Evolutionary conservation across 1,140 invertebrate genomes (phyloP).

Genomic region (Trichonephila clavata): DNA sequence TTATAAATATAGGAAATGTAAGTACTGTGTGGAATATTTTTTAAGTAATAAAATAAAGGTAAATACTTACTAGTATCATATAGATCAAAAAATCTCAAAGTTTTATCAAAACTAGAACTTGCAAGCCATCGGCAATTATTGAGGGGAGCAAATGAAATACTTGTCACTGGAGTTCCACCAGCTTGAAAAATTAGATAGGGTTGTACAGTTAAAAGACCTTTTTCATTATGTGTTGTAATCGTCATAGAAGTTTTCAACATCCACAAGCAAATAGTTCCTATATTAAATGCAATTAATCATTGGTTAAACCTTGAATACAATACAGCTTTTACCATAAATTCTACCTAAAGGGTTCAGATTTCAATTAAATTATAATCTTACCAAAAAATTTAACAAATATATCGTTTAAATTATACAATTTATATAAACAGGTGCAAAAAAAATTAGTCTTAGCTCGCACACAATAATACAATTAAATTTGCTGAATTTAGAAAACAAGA

Average conservation of each 20-base stretch:
- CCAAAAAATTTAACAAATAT: too few relatives aligned
- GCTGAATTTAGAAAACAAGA: too few relatives aligned
- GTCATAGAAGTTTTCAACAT: conserved; percentile 5
- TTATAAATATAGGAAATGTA: background rate
- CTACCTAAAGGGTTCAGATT: too few relatives aligned
- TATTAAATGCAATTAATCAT: background rate
- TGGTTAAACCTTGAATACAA: too few relatives aligned
- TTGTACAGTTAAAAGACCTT: background rate
- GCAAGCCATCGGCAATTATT: conserved; percentile 19
- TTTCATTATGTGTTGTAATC: background rate
- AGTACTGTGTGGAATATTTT: too few relatives aligned
- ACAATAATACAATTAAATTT: too few relatives aligned
- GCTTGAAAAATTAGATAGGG: conserved; percentile 54
- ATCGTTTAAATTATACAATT: too few relatives aligned
- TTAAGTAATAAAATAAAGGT: conserved; percentile 14
- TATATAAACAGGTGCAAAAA: too few relatives aligned
- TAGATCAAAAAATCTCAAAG: conserved; percentile 52
- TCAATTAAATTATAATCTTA: too few relatives aligned
- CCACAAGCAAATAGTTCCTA: conserved; percentile 38
- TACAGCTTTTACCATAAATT: too few relatives aligned
- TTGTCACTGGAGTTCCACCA: conserved; percentile 37
- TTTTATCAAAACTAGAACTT: conserved; percentile 57
- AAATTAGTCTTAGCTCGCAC: too few relatives aligned
- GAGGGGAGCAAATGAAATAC: conserved; percentile 41
- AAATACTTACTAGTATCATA: conserved; percentile 38